A percentile compares a stretch with the other conserved stretches of the same genome.
phyloP scores from a whole-genome alignment of 2,888 invertebrate species.

The Leptura quadrifasciata region DNA sequence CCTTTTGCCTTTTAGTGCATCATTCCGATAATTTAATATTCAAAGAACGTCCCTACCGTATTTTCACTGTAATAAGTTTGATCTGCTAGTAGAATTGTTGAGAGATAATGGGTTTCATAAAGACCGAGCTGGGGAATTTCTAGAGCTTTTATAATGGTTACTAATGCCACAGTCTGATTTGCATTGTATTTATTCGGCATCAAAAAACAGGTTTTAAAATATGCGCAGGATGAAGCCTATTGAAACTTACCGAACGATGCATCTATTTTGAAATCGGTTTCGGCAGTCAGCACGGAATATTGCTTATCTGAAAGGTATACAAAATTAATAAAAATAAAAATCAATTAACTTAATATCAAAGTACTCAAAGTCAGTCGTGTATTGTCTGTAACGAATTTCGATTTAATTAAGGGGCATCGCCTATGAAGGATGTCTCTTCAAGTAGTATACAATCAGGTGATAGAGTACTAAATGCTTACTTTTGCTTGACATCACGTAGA shows the following conservation, averaged over 20 bases:
- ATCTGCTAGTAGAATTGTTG: conserved; percentile 3
- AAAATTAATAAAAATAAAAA: too few species aligned
- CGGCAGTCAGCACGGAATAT: too few species aligned
- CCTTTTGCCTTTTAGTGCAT: not conserved
- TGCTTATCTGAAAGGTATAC: too few species aligned
- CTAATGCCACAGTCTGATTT: conserved; percentile 1
- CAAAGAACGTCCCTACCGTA: not conserved
- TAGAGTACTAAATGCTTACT: too few species aligned
- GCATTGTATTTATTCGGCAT: not conserved
- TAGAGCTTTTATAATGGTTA: not conserved
- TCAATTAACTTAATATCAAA: too few species aligned
- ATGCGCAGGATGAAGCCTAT: not conserved
- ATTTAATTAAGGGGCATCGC: too few species aligned
- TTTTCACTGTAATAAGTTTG: conserved; percentile 13
- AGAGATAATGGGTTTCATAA: conserved; percentile 7
- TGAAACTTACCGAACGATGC: not conserved
- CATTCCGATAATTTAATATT: conserved; percentile 13
- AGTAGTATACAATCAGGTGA: too few species aligned
- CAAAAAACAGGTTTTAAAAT: conserved; percentile 3
- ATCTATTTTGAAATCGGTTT: not conserved
- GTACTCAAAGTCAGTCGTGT: too few species aligned
- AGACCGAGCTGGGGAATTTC: not conserved
- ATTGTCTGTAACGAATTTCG: too few species aligned
- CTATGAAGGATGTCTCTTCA: too few species aligned
- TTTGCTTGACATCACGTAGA: too few species aligned